Evolutionary conservation across 2,888 invertebrate genomes (phyloP), one percentile per base, ranked within the genome.

Genomic region (Leptura quadrifasciata): DNA sequence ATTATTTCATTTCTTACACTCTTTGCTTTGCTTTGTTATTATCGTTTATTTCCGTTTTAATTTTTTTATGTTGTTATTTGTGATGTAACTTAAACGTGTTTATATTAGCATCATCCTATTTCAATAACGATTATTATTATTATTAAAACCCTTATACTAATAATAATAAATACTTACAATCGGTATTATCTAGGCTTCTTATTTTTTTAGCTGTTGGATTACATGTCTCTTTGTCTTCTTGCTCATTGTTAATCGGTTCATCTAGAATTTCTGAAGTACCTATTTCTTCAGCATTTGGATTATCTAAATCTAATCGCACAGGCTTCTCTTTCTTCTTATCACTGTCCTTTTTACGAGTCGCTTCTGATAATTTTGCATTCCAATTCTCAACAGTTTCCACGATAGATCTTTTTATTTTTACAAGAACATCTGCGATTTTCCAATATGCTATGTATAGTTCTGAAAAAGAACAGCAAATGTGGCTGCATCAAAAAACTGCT

Each of bases 331-430:
- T 88, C 72, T 86, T 87, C 77, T 86, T 89, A 69, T 89, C 88
- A 1, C 72, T 81, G 68, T 89, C 89, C 27, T 85, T 85, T 77
- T 88, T 86, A 75, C 87, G 85, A 27, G 82, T 81, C 3, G 81
- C 79, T 68, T 91, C 91, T 0, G 90, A 86, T 17, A 94, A 86
- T 61, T 91, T 89, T 1, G 89, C 87, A 81, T 94, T 95, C 96
- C 96, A 96, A n/a, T 89, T 89, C 24, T 91, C 92, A 12, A 95
- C 93, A 18, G 93, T 92, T 84, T 95, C 95, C 0, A 93, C 92
- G 58, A 96, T 91, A 9, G 92, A 88, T 55, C 93, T 91, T 85
- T 94, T 94, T 18, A 95, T 88, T 83, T 92, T 91, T 8, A 93
- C 91, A 27, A 94, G 89, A 0, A 91, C 90, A 86, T 95, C 94